Evolutionary conservation across 2,113 vertebrate genomes (phyloP).

Genomic region (Mesitornis unicolor): DNA sequence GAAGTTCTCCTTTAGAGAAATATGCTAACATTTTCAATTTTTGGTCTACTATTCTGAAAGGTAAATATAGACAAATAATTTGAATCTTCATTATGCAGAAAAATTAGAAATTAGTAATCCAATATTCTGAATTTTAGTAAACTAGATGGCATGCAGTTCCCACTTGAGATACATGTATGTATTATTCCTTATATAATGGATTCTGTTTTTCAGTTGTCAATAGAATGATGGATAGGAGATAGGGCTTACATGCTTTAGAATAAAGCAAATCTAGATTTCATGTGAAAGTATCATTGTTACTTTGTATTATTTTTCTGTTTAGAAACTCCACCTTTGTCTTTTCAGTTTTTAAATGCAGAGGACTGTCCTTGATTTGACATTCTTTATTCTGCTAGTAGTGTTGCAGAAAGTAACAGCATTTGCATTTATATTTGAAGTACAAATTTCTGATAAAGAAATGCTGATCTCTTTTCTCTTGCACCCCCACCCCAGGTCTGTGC

Average conservation of each 20-base stretch:
- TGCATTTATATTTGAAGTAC: background rate
- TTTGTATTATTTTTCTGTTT: background rate
- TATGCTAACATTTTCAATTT: background rate
- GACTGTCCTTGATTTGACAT: background rate
- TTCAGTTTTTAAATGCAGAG: background rate
- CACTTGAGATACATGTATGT: background rate
- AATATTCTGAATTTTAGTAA: background rate
- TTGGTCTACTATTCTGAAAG: background rate
- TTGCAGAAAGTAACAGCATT: background rate
- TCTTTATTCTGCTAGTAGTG: background rate
- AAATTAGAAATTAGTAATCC: background rate
- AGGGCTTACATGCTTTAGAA: background rate
- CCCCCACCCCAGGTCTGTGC: conserved; percentile 77
- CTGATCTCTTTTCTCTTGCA: background rate
- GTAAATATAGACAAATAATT: background rate
- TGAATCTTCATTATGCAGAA: background rate
- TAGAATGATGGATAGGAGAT: background rate
- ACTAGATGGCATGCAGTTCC: background rate
- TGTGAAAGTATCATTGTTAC: background rate
- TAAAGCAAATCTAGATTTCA: background rate
- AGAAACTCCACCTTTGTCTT: background rate
- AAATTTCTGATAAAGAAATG: background rate
- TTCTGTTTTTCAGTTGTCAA: background rate
- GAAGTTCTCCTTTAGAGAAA: background rate
- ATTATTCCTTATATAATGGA: background rate